Evolutionary conservation across 2,797 vertebrate genomes (phyloP).

Genomic region (Artibeus lituratus): DNA sequence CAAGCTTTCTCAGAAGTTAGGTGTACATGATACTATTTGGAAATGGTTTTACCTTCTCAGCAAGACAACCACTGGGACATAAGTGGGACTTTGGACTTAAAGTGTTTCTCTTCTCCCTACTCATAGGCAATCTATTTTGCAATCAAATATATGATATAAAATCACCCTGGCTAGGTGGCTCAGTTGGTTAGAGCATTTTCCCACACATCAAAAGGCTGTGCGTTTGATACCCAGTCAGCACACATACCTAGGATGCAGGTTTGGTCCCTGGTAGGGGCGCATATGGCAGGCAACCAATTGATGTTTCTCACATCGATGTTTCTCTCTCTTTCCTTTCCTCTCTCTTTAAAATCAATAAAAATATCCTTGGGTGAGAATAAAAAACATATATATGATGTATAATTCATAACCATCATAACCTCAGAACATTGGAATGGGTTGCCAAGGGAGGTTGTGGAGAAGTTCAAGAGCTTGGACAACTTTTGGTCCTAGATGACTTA

Average conservation of each 20-base stretch:
- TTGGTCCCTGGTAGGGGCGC: not conserved
- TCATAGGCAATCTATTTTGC: not conserved
- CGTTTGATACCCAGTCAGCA: not conserved
- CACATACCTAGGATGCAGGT: not conserved
- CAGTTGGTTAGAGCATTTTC: not conserved
- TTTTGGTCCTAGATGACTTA: slow-evolving; percentile 21
- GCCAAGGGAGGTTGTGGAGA: not conserved
- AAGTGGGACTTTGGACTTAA: not conserved
- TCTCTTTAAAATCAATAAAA: not conserved
- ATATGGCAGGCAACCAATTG: not conserved
- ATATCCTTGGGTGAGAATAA: not conserved
- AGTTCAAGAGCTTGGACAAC: not conserved
- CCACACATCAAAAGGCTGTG: not conserved
- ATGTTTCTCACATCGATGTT: not conserved
- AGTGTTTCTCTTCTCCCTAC: not conserved
- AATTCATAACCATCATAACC: not conserved
- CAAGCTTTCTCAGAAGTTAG: slow-evolving; percentile 10
- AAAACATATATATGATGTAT: not conserved
- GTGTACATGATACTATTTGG: not conserved
- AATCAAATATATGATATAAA: not conserved
- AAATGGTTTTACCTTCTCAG: not conserved
- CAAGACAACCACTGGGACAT: not conserved
- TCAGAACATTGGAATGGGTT: not conserved
- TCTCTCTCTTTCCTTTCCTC: not conserved
- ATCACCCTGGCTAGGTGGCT: not conserved